Base-by-base conservation (phyloP, 2,888 invertebrate species). In the Scaeva pyrastri region DNA sequence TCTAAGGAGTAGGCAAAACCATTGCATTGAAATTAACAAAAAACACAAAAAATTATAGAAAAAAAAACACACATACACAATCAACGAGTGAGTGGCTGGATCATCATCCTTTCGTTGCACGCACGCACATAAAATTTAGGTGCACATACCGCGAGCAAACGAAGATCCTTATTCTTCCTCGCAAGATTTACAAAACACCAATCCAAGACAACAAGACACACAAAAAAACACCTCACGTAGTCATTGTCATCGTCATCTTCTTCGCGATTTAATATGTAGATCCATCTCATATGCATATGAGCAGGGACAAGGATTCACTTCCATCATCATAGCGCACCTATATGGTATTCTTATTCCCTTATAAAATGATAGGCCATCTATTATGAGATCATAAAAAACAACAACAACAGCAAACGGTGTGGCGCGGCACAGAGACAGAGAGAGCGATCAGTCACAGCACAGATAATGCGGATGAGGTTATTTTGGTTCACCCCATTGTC, bases 401-500 rank as follows among this genome's bases (percentile, higher is more conserved):
- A 72, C 50, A 45, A 70, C 21, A 73, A 85, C 62, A 72, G 68
- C 81, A 81, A 75, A 76, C 68, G 50, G 52, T 31, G n/a, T n/a
- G 31, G 31, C 31, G 8, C 31, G 8, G 31, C 31, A 31, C 5
- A 7, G 8, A 31, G 31, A 5, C 6, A 39, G 23, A 72, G 55
- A 76, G 73, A 78, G 62, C 58, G 66, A 76, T 68, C 81, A 70
- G 70, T 75, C 79, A 71, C n/a, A 79, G 55, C 50, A 78, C 41
- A 70, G 76, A 87, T 80, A 88, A 85, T 87, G 36, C 62, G 77
- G 81, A 85, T 85, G 87, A 88, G 84, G 87, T 88, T 85, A 76
- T 81, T 76, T 84, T 74, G 80, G 74, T 82, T 83, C 85, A 88
- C 88, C 88, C 88, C 73, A 82, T 88, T 87, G 77, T 87, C 76